These are phyloP conservation scores for Anagyrus pseudococci DNA, from an alignment of 2,888 invertebrate species.

Conservation along the genomic window DNA sequence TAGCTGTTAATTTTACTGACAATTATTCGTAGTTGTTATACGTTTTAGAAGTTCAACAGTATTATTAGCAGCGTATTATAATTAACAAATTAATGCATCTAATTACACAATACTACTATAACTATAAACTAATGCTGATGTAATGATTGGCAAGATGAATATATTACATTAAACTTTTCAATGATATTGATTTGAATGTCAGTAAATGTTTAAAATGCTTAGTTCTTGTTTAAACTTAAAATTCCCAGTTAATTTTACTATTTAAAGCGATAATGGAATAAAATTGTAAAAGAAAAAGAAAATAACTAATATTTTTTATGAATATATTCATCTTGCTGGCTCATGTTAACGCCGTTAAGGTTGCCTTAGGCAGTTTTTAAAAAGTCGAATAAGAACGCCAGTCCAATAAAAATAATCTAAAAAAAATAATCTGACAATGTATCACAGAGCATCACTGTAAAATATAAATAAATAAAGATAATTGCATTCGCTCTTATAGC, in stretches of 20 bases:
- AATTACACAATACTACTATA: too few species aligned
- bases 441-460: conserved; percentile 26
- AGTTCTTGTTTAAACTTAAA: background rate
- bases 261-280: too few species aligned
- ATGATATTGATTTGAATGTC: background rate
- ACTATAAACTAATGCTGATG: conserved; percentile 15
- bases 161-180: background rate
- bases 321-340: conserved; percentile 36
- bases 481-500: conserved; percentile 1
- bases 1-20: too few species aligned
- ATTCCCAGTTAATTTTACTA: too few species aligned
- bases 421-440: conserved; percentile 30
- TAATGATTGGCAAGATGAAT: background rate
- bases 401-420: conserved; percentile 44
- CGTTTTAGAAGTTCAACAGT: too few species aligned
- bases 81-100: background rate
- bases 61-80: too few species aligned
- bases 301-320: background rate
- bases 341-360: conserved; percentile 36
- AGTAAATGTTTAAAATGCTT: background rate
- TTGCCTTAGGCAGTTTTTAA: conserved; percentile 49
- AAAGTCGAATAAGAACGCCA: conserved; percentile 44
- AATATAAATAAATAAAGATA: conserved; percentile 14
- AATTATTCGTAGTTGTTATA: too few species aligned
- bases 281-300: background rate